Percentiles rank a stretch among this genome's conserved stretches.
These are phyloP conservation scores for Orycteropus afer DNA, from an alignment of 2,113 vertebrate genomes.

Conservation along the genomic window DNA sequence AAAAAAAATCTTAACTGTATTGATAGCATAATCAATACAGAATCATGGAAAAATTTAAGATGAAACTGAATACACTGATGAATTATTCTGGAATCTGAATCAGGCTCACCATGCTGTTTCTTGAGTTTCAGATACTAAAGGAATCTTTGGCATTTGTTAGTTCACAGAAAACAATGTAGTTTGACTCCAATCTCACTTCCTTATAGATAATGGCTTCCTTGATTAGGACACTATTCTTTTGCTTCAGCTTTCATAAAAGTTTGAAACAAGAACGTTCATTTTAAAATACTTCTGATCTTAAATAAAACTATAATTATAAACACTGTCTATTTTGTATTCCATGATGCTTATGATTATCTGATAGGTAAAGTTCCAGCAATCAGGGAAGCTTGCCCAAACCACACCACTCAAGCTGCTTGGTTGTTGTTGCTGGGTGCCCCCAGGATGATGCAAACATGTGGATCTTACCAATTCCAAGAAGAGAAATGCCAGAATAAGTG, in stretches of 20 bases:
- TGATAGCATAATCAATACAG: not conserved
- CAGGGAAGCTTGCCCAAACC: not conserved
- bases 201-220: not conserved
- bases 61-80: not conserved
- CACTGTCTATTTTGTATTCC: not conserved
- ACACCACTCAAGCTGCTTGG: not conserved
- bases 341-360: not conserved
- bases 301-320: not conserved
- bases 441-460: not conserved
- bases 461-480: not conserved
- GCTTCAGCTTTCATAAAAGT: slow-evolving; percentile 15
- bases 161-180: not conserved
- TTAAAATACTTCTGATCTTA: slow-evolving; percentile 29
- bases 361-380: not conserved
- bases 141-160: not conserved
- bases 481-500: not conserved
- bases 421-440: not conserved
- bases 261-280: not conserved
- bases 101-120: not conserved
- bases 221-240: not conserved
- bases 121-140: slow-evolving; percentile 37
- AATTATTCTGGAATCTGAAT: slow-evolving; percentile 6
- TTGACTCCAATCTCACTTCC: not conserved
- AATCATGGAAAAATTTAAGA: slow-evolving; percentile 4
- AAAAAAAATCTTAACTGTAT: not conserved